A percentile compares a stretch with the other conserved stretches of the same genome.
Evolutionary conservation across 2,888 invertebrate genomes (phyloP).

Genomic region (Agrenia bidenticulata): DNA sequence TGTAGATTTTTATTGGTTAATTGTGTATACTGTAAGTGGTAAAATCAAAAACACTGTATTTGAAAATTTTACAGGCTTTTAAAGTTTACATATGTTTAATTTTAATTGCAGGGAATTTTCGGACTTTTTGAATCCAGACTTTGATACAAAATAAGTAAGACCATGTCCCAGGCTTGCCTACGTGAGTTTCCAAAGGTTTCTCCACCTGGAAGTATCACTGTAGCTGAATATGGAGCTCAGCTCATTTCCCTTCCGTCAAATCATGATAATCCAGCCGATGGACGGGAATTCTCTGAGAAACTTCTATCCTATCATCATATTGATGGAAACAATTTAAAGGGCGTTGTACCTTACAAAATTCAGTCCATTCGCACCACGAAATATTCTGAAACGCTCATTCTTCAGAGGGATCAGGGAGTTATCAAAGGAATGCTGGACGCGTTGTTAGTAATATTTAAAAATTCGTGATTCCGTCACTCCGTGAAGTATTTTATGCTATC

Average conservation of each 20-base stretch:
- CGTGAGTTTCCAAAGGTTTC: constrained; percentile 39
- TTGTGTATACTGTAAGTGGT: no score
- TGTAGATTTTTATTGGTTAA: no score
- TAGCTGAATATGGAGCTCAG: constrained; percentile 34
- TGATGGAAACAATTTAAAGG: constrained; percentile 25
- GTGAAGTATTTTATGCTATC: not conserved
- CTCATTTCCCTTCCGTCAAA: constrained; percentile 37
- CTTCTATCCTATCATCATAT: constrained; percentile 20
- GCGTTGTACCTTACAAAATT: constrained; percentile 27
- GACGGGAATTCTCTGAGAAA: constrained; percentile 22
- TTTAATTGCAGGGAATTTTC: no score
- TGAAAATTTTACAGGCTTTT: no score
- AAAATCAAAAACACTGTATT: no score
- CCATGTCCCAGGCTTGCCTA: constrained; percentile 10
- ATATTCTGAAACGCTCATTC: not conserved
- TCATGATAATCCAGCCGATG: constrained; percentile 27
- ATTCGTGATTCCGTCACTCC: not conserved
- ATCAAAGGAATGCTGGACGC: constrained; percentile 39
- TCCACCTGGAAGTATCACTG: constrained; percentile 26
- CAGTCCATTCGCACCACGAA: constrained; percentile 24
- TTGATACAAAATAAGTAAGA: no score
- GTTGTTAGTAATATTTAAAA: constrained; percentile 21
- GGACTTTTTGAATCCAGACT: no score
- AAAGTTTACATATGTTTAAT: no score
- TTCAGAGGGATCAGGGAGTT: constrained; percentile 24